Evolutionary conservation across 2,797 vertebrate genomes (phyloP).

Genomic region (Sebastolobus alascanus): DNA sequence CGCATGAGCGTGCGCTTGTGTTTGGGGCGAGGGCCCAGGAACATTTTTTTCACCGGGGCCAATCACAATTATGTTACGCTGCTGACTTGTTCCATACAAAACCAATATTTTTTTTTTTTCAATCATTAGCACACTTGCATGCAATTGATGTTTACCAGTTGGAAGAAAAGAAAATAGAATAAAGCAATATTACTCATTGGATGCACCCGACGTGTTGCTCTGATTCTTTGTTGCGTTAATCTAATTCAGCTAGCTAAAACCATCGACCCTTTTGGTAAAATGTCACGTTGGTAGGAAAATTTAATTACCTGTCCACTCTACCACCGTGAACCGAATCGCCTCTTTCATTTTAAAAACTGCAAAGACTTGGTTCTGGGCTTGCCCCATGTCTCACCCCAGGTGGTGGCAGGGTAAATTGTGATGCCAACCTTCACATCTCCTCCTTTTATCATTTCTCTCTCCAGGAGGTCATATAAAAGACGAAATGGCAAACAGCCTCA

Average conservation of each 20-base stretch:
- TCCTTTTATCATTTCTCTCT: slow-evolving; percentile 57
- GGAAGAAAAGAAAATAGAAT: not conserved
- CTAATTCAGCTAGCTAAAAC: slow-evolving; percentile 15
- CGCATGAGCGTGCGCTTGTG: too few relatives aligned
- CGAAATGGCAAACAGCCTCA: slow-evolving; percentile 28
- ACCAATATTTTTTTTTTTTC: accelerated
- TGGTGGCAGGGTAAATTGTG: slow-evolving; percentile 29
- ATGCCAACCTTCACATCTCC: slow-evolving; percentile 40
- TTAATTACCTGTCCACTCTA: slow-evolving; percentile 24
- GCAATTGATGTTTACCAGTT: not conserved
- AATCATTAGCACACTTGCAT: not conserved
- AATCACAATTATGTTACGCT: too few relatives aligned
- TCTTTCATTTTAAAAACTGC: slow-evolving; percentile 32
- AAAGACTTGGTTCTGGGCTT: slow-evolving; percentile 8
- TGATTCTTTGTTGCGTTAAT: slow-evolving; percentile 28
- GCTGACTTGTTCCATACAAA: not conserved
- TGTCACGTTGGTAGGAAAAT: slow-evolving; percentile 5
- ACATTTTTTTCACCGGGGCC: too few relatives aligned
- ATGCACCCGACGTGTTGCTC: not conserved
- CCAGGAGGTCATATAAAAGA: slow-evolving; percentile 40
- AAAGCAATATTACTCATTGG: not conserved
- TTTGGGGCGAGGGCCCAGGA: too few relatives aligned
- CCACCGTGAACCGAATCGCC: not conserved
- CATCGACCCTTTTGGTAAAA: slow-evolving; percentile 9
- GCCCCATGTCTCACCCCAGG: slow-evolving; percentile 16